Evolutionary conservation across 2,888 invertebrate genomes (phyloP).

Genomic region (Pseudoips prasinana): DNA sequence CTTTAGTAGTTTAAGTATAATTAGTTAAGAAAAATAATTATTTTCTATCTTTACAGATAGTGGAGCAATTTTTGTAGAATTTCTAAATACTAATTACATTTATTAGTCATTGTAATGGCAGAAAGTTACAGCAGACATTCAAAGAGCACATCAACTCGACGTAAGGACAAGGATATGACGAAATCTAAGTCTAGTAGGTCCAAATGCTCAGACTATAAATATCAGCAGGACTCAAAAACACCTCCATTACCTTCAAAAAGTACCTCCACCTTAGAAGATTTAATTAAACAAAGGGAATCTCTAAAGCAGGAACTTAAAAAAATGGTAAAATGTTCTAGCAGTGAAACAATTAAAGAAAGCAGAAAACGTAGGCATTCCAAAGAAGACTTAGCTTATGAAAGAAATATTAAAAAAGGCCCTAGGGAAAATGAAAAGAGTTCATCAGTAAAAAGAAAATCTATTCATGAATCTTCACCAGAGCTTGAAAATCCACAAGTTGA

Average conservation of each 20-base stretch:
- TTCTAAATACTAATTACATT: constrained; percentile 25
- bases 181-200: constrained; percentile 42
- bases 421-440: constrained; percentile 21
- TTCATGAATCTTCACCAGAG: constrained; percentile 60
- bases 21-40: constrained; percentile 28
- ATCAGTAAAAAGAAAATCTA: constrained; percentile 24
- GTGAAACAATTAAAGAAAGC: constrained; percentile 28
- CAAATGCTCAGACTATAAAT: constrained; percentile 36
- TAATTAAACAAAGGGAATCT: constrained; percentile 59
- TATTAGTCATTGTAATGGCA: constrained; percentile 45
- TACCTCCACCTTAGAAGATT: constrained; percentile 55
- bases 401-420: constrained; percentile 24
- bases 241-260: constrained; percentile 58
- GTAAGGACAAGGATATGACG: constrained; percentile 40
- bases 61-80: constrained; percentile 28
- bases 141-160: constrained; percentile 40
- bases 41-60: constrained; percentile 58
- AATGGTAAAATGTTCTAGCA: constrained; percentile 41
- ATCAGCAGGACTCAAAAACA: constrained; percentile 54
- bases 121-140: constrained; percentile 43
- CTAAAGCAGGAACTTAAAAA: constrained; percentile 59
- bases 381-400: constrained; percentile 29
- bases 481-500: constrained; percentile 84
- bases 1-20: constrained; percentile 17
- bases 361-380: constrained; percentile 41